These are phyloP conservation scores for Cheumatopsyche charites DNA, from an alignment of 1,140 invertebrate species.

Conservation along the genomic window DNA sequence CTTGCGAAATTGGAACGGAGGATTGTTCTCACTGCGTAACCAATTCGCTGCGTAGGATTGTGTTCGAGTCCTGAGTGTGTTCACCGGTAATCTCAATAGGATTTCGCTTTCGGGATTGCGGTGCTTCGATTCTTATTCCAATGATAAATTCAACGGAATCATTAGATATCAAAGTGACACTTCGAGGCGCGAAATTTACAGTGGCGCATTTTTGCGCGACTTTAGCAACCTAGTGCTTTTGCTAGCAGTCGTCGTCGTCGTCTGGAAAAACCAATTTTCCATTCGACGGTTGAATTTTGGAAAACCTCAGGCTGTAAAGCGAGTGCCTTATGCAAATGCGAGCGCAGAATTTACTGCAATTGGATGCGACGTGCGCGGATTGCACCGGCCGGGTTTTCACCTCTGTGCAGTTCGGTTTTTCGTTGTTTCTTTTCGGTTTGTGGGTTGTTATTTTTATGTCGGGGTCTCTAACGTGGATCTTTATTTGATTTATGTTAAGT, in stretches of 20 bases:
- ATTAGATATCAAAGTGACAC: no score
- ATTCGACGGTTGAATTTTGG: constrained; percentile 7
- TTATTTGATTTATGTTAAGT: no score
- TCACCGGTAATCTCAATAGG: background rate
- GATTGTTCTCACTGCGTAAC: constrained; percentile 8
- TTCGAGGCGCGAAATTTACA: background rate
- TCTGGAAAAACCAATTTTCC: constrained; percentile 7
- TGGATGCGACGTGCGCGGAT: constrained; percentile 12
- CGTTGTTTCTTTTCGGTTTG: background rate
- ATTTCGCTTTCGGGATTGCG: no score
- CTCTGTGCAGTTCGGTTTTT: background rate
- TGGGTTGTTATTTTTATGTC: no score
- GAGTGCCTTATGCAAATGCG: constrained; percentile 16
- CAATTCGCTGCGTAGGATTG: background rate
- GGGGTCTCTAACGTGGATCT: no score
- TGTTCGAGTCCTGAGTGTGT: background rate
- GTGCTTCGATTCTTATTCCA: no score
- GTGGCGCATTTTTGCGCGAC: constrained; percentile 3
- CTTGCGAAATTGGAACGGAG: constrained; percentile 13
- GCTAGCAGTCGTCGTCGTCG: background rate
- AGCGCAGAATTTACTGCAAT: constrained; percentile 9
- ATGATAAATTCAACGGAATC: no score
- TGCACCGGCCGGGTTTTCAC: background rate
- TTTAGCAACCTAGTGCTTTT: no score
- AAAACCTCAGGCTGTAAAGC: constrained; percentile 1